Conservation (phyloP, 1,140 invertebrate genomes). For the Bombus affinis region DNA sequence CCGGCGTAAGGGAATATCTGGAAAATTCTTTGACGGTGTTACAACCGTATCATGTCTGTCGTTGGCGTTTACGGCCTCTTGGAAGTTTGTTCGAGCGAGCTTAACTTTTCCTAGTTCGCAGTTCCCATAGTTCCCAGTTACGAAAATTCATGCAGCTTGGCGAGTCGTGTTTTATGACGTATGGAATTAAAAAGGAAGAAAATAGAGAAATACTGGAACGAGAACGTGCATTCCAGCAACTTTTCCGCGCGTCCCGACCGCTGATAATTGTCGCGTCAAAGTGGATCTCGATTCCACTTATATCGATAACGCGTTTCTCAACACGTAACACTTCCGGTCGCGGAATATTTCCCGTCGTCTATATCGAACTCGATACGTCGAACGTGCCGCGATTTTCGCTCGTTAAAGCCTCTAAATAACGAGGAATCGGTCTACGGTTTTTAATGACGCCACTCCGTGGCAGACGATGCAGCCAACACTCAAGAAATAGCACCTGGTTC, state of each 20-base stretch:
- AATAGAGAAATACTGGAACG: neutral
- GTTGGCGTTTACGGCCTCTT: neutral
- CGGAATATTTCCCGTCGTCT: neutral
- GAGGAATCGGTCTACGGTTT: slow-evolving; percentile 19
- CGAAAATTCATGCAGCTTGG: neutral
- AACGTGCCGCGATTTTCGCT: slow-evolving; percentile 10
- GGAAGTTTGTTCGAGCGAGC: neutral
- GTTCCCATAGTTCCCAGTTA: neutral
- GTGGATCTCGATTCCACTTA: slow-evolving; percentile 24
- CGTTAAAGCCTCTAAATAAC: slow-evolving; percentile 32
- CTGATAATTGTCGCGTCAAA: slow-evolving; percentile 1
- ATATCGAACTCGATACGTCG: neutral
- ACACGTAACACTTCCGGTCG: neutral
- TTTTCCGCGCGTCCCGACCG: neutral
- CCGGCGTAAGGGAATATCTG: neutral
- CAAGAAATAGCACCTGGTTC: slow-evolving; percentile 26
- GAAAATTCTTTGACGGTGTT: neutral
- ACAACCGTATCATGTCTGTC: neutral
- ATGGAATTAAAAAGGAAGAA: neutral
- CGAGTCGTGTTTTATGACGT: neutral
- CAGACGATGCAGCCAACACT: neutral
- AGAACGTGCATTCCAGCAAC: neutral
- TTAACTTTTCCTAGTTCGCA: neutral
- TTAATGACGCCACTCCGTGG: slow-evolving; percentile 22
- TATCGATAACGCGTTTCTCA: neutral